Base-by-base conservation (phyloP, 2,888 invertebrate genomes). In the Acleris sparsana region DNA sequence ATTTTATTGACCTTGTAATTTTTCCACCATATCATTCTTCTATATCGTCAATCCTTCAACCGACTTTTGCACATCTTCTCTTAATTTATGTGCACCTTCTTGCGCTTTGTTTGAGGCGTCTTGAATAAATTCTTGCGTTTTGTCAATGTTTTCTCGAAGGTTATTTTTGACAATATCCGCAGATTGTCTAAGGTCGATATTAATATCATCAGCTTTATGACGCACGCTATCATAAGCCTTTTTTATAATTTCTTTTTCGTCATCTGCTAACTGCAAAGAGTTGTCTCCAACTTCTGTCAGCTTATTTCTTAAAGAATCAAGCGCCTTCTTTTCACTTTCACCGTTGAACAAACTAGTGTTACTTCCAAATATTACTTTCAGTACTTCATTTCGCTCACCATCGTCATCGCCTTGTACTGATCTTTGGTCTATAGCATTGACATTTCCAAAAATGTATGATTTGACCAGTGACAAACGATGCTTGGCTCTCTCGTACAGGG, bases 261-360 rank as follows among this genome's bases (percentile, higher is more conserved):
- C 39, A 13, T 56, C 52, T 3, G 39, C 57, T 53, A 66, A 29
- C 0, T 62, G 20, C 16, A 62, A 7, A 16, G 51, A 17, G 18
- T 57, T 52, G 13, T 53, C 62, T 7, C 61, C 66, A 17, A 46
- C 39, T 48, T 48, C 33, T 11, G 61, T 62, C 29, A 66, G 18
- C 22, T 66, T 66, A 1, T 39, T 62, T 39, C 66, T 66, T 11
- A 66, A 48, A n/a, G 66, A 62, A 16, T 66, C 55, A n/a, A 66
- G 66, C 20, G 66, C 62, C 4, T 46, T 33, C 52, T 29, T 57
- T 53, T 66, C 66, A 53, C 25, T 62, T 53, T 52, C 61, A 25
- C 17, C 52, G n/a, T 52, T 52, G 25, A 66, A 66, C 39, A 66
- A 57, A 25, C 52, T 13, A 6, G 61, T 53, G 22, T 57, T 52